These are phyloP conservation scores for Scaptodrosophila lebanonensis DNA, from an alignment of 1,140 invertebrate species.

Conservation along the genomic window DNA sequence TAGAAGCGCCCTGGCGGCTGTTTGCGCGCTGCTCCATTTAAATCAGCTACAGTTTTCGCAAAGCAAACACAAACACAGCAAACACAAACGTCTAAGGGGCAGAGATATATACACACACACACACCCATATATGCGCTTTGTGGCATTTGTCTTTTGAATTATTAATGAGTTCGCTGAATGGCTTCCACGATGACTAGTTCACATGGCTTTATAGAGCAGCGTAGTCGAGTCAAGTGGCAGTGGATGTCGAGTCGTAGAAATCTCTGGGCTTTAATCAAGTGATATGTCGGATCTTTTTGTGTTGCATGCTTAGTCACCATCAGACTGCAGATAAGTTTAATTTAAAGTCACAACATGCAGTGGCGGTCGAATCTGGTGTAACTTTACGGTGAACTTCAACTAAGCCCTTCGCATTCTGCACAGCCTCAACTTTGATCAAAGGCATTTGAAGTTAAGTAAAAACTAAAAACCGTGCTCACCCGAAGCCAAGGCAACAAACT, in stretches of 20 bases:
- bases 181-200: conserved; percentile 4
- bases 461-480: not conserved
- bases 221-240: not conserved
- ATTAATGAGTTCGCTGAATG: conserved; percentile 52
- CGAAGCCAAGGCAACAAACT: conserved; percentile 44
- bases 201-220: no score
- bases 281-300: conserved; percentile 5
- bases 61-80: conserved; percentile 32
- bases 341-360: conserved; percentile 67
- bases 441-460: conserved; percentile 1
- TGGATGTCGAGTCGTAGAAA: no score
- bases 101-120: not conserved
- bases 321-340: no score
- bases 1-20: conserved; percentile 18
- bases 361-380: no score
- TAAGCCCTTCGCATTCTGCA: conserved; percentile 7
- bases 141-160: conserved; percentile 58
- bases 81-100: no score
- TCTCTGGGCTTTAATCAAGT: conserved; percentile 56
- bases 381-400: no score
- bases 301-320: conserved; percentile 6
- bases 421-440: conserved; percentile 50
- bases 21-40: conserved; percentile 60
- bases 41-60: conserved; percentile 54
- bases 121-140: conserved; percentile 17